Conservation (phyloP, 2,797 vertebrate species). For the Chloroceryle amazona region DNA sequence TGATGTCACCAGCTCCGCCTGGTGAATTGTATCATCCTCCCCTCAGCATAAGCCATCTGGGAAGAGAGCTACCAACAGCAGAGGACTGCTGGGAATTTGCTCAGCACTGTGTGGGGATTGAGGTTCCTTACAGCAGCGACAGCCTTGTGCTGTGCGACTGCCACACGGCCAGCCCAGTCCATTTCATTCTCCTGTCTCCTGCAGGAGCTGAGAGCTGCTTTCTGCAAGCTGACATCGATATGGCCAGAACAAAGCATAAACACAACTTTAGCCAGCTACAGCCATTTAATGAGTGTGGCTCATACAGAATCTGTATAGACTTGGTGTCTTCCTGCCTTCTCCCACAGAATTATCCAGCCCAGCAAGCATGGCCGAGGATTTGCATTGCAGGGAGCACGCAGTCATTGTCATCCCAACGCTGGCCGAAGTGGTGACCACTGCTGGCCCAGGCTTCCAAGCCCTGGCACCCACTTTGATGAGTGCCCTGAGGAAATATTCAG, state of each 20-base stretch:
- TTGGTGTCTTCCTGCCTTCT: background rate
- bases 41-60: background rate
- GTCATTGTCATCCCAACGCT: background rate
- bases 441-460: rapidly evolving
- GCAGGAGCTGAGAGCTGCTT: background rate
- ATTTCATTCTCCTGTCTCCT: background rate
- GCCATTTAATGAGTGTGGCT: rapidly evolving
- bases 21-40: background rate
- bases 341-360: rapidly evolving
- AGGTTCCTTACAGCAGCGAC: rapidly evolving
- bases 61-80: background rate
- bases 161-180: background rate
- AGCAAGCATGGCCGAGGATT: background rate
- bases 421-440: rapidly evolving
- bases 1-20: background rate
- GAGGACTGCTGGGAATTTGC: background rate
- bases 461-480: background rate
- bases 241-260: background rate
- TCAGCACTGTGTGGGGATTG: background rate
- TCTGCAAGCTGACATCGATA: background rate
- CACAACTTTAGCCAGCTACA: background rate
- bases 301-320: background rate
- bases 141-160: background rate
- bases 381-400: background rate
- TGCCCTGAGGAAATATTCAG: background rate